These are phyloP conservation scores for Oreochromis mossambicus DNA, from an alignment of 2,797 vertebrate species.

Conservation along the genomic window DNA sequence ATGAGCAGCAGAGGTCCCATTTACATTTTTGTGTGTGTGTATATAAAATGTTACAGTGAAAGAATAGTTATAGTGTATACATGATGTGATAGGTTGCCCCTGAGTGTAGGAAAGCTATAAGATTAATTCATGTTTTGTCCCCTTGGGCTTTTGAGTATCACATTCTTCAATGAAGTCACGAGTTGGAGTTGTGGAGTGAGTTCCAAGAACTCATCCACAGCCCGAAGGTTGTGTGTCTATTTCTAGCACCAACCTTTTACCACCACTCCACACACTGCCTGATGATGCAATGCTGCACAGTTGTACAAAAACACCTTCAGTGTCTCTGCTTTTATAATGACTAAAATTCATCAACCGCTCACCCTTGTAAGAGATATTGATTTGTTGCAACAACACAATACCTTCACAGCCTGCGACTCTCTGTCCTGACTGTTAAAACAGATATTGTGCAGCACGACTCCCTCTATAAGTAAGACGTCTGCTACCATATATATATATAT, in stretches of 20 bases:
- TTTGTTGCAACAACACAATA: slow-evolving; percentile 3
- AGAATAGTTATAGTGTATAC: not conserved
- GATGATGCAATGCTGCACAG: not conserved
- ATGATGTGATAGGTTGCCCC: not conserved
- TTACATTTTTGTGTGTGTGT: not conserved
- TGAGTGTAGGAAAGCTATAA: not conserved
- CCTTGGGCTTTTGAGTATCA: not conserved
- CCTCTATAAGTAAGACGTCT: not conserved
- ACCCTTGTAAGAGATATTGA: slow-evolving; percentile 1
- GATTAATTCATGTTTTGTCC: not conserved
- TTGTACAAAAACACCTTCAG: not conserved
- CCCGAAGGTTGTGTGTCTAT: not conserved
- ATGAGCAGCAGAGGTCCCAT: not conserved
- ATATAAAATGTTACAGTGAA: not conserved
- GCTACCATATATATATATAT: not conserved
- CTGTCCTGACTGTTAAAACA: slow-evolving; percentile 1
- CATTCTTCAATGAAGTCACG: not conserved
- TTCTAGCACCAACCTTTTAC: slow-evolving; percentile 13
- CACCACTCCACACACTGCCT: not conserved
- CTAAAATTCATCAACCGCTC: slow-evolving; percentile 10
- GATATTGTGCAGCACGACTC: not conserved
- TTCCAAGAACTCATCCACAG: not conserved
- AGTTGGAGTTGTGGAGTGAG: not conserved
- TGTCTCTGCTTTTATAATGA: slow-evolving; percentile 17
- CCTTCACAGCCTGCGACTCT: not conserved